A percentile compares a stretch with the other conserved stretches of the same genome.
Evolutionary conservation across 2,797 vertebrate species (phyloP).

Genomic region (Xyrichtys novacula): DNA sequence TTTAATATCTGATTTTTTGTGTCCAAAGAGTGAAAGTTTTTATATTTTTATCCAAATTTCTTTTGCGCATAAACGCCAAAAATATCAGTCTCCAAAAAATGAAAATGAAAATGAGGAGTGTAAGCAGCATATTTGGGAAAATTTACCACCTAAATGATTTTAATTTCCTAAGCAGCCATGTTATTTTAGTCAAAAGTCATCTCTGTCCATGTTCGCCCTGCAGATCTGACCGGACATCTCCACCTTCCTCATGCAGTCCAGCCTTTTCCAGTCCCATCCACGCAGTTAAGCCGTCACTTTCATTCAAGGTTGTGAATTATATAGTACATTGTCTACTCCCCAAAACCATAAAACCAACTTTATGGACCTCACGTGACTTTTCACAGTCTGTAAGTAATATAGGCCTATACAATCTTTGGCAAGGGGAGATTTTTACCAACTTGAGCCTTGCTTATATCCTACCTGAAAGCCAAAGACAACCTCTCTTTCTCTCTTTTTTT

Average conservation of each 20-base stretch:
- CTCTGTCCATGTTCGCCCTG: conserved; percentile 22
- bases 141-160: not conserved
- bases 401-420: conserved; percentile 90
- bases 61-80: not conserved
- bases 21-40: not conserved
- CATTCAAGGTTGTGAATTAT: conserved; percentile 99
- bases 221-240: conserved; percentile 61
- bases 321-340: conserved; percentile 99
- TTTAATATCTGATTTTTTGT: too few species aligned
- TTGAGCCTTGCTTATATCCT: conserved; percentile 71
- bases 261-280: conserved; percentile 90
- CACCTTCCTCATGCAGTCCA: conserved; percentile 66
- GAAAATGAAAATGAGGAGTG: not conserved
- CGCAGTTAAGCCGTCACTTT: conserved; percentile 99
- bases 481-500: conserved; percentile 5
- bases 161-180: not conserved
- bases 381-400: conserved; percentile 99
- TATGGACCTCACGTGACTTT: conserved; percentile 99
- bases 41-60: not conserved
- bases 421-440: conserved; percentile 80
- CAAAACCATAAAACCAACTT: conserved; percentile 99
- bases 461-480: conserved; percentile 52
- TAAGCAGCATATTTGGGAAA: not conserved
- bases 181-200: not conserved
- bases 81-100: not conserved